Evolutionary conservation across 2,797 vertebrate species (phyloP), one percentile per base, ranked within the genome.

Genomic region (Neomorphus geoffroyi): DNA sequence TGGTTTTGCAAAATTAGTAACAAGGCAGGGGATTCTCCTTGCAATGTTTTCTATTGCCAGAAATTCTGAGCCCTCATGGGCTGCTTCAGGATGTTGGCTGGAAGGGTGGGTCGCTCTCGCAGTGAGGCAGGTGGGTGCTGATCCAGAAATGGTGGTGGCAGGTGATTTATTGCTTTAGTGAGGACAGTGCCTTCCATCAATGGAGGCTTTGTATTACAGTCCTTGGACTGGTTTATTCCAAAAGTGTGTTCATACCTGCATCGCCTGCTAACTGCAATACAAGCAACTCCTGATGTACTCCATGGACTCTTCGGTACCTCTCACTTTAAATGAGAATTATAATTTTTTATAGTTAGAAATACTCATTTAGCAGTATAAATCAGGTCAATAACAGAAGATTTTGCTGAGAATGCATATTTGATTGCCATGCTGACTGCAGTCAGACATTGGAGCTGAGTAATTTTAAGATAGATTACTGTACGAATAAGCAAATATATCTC

Each of bases 401-500:
- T 89, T 89, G 87, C 84, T 87, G 79, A 89, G 75, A 71, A 73
- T 35, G 54, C 23, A 17, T 39, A 66, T 51, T 70, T 81, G 79
- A 70, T 70, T 95, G 87, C 85, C 10, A 1, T 72, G 65, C 90
- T 94, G 80, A 83, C 75, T 58, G 51, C 45, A 86, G 82, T 70
- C 77, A 79, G 72, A 77, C 2, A 2, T 33, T n/a, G 62, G 70
- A 73, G 60, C 22, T 39, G 70, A 27, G 23, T 50, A 27, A 90
- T 79, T 91, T 70, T 62, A 19, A 78, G 69, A 67, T 4, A 39
- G 32, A 90, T 90, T 72, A 70, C 43, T 79, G 48, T 45, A 70
- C 86, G 86, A 96, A 94, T 73, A 93, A 91, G 88, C 64, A 72
- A 80, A 72, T 67, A 80, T 83, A 81, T 65, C 64, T 69, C 18